These are phyloP conservation scores for Ectemnius cavifrons DNA, from an alignment of 2,888 invertebrate species.

Conservation along the genomic window DNA sequence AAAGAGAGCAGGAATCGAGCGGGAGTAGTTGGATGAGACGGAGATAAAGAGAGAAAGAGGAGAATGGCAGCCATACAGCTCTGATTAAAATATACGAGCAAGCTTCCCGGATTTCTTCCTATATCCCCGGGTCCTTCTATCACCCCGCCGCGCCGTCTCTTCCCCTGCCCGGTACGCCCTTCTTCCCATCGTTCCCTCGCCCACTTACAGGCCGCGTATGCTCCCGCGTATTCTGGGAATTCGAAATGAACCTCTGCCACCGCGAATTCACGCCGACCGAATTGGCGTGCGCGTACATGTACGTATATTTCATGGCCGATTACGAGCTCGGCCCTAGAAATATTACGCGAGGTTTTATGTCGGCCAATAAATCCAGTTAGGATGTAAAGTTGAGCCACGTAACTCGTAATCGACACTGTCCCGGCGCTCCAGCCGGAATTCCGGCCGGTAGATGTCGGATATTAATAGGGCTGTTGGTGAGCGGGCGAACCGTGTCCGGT, in stretches of 20 bases:
- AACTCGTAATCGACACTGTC: conserved; percentile 36
- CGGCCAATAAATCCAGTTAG: conserved; percentile 45
- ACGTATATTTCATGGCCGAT: conserved; percentile 52
- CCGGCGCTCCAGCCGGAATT: neutral
- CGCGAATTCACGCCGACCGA: conserved; percentile 60
- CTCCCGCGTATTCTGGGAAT: conserved; percentile 73
- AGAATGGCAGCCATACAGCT: conserved; percentile 62
- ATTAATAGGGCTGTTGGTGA: conserved; percentile 1
- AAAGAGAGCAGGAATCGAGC: neutral
- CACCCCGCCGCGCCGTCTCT: conserved; percentile 30
- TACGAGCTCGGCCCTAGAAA: conserved; percentile 47
- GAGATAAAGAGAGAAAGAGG: conserved; percentile 53
- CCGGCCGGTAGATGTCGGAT: conserved; percentile 1
- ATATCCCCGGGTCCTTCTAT: conserved; percentile 60
- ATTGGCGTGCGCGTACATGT: conserved; percentile 51
- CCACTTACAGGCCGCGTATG: conserved; percentile 37
- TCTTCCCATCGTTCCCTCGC: conserved; percentile 42
- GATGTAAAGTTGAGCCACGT: conserved; percentile 39
- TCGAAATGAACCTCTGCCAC: conserved; percentile 70
- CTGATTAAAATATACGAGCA: conserved; percentile 77
- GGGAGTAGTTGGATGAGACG: conserved; percentile 34
- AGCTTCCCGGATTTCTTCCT: conserved; percentile 72
- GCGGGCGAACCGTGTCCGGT: neutral
- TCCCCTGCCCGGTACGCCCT: conserved; percentile 16
- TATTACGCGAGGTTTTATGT: conserved; percentile 59